Evolutionary conservation across 2,888 invertebrate genomes (phyloP).

Genomic region (Magallana nippona): DNA sequence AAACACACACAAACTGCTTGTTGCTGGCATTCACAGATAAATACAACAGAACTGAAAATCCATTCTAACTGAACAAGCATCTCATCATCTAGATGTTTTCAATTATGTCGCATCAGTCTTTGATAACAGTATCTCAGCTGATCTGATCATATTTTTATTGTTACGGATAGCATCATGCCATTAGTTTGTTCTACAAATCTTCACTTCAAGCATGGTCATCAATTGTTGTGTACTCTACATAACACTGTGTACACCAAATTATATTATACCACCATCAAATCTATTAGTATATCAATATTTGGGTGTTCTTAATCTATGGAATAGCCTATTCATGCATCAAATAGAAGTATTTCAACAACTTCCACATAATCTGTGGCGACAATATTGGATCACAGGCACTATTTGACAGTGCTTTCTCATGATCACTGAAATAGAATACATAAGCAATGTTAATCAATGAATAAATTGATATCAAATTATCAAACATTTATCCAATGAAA

Average conservation of each 20-base stretch:
- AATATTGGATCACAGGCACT: neutral
- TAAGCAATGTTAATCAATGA: neutral
- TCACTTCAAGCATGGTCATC: constrained; percentile 32
- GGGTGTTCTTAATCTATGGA: neutral
- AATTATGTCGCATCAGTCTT: neutral
- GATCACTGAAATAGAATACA: neutral
- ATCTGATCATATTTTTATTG: neutral
- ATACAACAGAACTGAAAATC: constrained; percentile 20
- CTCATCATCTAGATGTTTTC: neutral
- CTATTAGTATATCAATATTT: constrained; percentile 20
- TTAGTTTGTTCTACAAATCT: constrained; percentile 28
- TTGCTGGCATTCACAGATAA: constrained; percentile 19
- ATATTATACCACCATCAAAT: neutral
- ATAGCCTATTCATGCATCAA: constrained; percentile 16
- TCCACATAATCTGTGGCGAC: neutral
- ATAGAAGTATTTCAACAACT: constrained; percentile 27
- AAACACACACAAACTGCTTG: constrained; percentile 24
- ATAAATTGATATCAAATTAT: neutral
- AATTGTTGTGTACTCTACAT: constrained; percentile 8
- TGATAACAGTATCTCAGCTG: neutral
- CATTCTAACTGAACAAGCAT: constrained; percentile 20
- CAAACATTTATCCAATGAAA: too few relatives aligned
- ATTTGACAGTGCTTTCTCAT: neutral
- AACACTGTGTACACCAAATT: constrained; percentile 8
- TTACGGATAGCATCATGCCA: neutral